Base-by-base conservation (phyloP, 1,140 invertebrate genomes). In the Mycetomoellerius zeteki region DNA sequence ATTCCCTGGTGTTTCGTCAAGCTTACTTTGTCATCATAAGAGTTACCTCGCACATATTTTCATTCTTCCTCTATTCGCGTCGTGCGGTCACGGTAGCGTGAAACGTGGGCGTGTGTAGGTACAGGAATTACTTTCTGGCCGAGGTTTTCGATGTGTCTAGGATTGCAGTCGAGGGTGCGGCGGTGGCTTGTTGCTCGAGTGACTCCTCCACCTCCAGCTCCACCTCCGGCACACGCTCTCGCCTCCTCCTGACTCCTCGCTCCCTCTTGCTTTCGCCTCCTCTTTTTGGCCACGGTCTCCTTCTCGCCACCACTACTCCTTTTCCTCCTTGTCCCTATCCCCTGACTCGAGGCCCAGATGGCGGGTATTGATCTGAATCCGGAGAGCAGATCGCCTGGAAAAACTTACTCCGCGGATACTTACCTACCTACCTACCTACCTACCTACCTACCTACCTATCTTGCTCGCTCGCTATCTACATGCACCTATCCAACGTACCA, bases 291-390 rank as follows among this genome's bases (percentile, higher is more conserved):
- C 85, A 54, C 77, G 69, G 65, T 81, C 76, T 64, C 60, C 62
- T 76, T 81, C 85, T 56, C 72, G 72, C 71, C 33, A 67, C 33
- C 56, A 60, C 64, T 54, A 86, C 80, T 88, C 86, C 82, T 89
- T 90, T 86, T 84, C 89, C 88, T 86, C 81, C 88, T 91, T 89
- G 87, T 90, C 88, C 91, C 88, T 91, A 88, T 91, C 86, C 91
- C 76, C 73, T 84, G 62, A 88, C 62, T 67, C 85, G 89, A 90
- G 90, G 93, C 93, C 94, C 94, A 94, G 93, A 94, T 94, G 92
- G 92, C 89, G 90, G 91, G 93, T 95, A 95, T 95, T 95, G 94
- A 95, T 95, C 94, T 94, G 93, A 95, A 95, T 94, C 93, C 92
- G 91, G 91, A 93, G 91, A 94, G 92, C 90, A 94, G 93, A 94